These are phyloP conservation scores for Hyles lineata DNA, from an alignment of 2,888 invertebrate species.

Conservation along the genomic window DNA sequence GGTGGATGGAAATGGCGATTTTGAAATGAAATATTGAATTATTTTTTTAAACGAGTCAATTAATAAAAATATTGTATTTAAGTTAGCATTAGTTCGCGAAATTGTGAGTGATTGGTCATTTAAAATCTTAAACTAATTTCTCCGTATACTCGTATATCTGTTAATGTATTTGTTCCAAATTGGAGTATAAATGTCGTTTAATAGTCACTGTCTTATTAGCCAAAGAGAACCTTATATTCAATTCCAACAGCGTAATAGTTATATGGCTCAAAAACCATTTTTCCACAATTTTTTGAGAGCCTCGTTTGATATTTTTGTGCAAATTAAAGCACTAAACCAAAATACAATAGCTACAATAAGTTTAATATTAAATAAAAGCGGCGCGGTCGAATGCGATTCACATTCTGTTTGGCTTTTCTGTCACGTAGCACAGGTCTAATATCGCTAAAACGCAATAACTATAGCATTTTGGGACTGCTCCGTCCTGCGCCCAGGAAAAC, in stretches of 20 bases:
- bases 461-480: conserved; percentile 7
- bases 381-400: conserved; percentile 17
- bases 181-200: too few species aligned
- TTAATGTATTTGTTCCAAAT: too few species aligned
- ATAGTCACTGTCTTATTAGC: too few species aligned
- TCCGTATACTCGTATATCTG: too few species aligned
- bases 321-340: conserved; percentile 10
- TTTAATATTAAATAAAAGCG: conserved; percentile 22
- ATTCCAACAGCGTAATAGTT: too few species aligned
- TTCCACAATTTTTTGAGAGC: too few species aligned
- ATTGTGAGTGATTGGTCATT: too few species aligned
- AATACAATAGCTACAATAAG: conserved; percentile 21
- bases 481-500: conserved; percentile 6
- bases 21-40: not conserved
- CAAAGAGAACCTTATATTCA: too few species aligned
- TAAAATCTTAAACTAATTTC: too few species aligned
- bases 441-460: conserved; percentile 26
- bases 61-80: too few species aligned
- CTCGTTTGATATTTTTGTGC: not conserved
- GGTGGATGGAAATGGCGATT: not conserved
- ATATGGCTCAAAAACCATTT: too few species aligned
- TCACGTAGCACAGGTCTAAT: conserved; percentile 26
- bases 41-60: not conserved
- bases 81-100: too few species aligned
- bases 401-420: conserved; percentile 15